Conservation (phyloP, 2,797 vertebrate species). For the Coilia nasus region DNA sequence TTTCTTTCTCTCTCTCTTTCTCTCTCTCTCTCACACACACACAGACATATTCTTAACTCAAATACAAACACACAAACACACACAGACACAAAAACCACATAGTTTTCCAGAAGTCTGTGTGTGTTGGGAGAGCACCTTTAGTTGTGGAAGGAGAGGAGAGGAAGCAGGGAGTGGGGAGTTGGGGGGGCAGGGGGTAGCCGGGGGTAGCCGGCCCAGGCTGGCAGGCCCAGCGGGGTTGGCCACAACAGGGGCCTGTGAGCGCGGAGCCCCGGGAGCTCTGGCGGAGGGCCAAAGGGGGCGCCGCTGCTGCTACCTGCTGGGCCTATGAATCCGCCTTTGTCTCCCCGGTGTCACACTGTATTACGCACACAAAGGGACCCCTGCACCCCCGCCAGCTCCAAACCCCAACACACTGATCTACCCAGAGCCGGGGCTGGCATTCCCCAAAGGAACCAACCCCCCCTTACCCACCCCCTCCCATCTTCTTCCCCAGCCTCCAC, state of each 20-base stretch:
- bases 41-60: neutral
- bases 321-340: conserved; percentile 99
- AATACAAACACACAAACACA: conserved; percentile 34
- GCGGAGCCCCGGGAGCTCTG: conserved; percentile 72
- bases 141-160: conserved; percentile 50
- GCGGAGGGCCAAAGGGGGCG: conserved; percentile 80
- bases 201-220: conserved; percentile 61
- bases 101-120: conserved; percentile 44
- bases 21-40: neutral
- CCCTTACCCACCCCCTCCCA: conserved; percentile 76
- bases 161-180: neutral
- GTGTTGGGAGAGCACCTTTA: conserved; percentile 62
- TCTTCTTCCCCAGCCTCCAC: conserved; percentile 46
- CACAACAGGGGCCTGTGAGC: conserved; percentile 77
- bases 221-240: conserved; percentile 67
- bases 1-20: too few species aligned
- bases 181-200: neutral
- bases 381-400: conserved; percentile 76
- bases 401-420: conserved; percentile 73
- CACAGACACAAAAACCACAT: conserved; percentile 44
- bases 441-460: conserved; percentile 72
- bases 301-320: conserved; percentile 97
- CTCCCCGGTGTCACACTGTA: conserved; percentile 96
- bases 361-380: conserved; percentile 85
- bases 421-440: conserved; percentile 91